phyloP scores from a whole-genome alignment of 2,888 invertebrate genomes.

The Drosophila melanocephala region DNA sequence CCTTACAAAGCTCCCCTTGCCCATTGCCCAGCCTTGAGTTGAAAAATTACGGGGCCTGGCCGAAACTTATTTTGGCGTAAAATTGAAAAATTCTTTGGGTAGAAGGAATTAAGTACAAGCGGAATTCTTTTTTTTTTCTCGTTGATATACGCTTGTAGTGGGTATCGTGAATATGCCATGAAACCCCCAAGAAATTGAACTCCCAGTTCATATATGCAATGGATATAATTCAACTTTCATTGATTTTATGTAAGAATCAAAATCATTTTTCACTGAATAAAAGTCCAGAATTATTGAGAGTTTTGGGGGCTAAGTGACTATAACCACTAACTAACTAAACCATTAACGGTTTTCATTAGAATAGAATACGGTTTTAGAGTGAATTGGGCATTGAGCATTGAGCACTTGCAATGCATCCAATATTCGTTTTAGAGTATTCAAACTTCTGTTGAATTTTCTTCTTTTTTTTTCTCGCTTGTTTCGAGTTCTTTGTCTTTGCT shows the following conservation, averaged over 20 bases:
- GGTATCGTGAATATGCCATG: neutral
- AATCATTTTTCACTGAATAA: neutral
- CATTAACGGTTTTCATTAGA: neutral
- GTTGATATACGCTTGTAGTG: neutral
- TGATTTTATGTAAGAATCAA: neutral
- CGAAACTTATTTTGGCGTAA: slow-evolving; percentile 84
- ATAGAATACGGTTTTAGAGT: neutral
- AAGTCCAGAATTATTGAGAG: neutral
- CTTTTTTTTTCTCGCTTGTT: neutral
- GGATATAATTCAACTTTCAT: neutral
- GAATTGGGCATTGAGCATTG: too few species aligned
- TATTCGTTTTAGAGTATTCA: slow-evolving; percentile 11
- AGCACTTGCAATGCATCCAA: neutral
- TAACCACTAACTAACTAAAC: neutral
- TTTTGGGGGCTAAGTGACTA: neutral
- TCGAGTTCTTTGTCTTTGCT: slow-evolving; percentile 14
- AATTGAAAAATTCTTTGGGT: slow-evolving; percentile 84
- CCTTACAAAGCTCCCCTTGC: neutral
- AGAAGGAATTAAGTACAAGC: slow-evolving; percentile 72
- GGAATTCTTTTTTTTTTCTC: slow-evolving; percentile 42
- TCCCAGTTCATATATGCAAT: neutral
- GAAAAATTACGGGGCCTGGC: slow-evolving; percentile 80
- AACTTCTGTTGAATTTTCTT: neutral
- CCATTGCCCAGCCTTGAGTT: slow-evolving; percentile 33
- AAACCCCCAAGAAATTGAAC: neutral